phyloP scores from a whole-genome alignment of 2,797 vertebrate genomes.

The Cossypha polioptera region DNA sequence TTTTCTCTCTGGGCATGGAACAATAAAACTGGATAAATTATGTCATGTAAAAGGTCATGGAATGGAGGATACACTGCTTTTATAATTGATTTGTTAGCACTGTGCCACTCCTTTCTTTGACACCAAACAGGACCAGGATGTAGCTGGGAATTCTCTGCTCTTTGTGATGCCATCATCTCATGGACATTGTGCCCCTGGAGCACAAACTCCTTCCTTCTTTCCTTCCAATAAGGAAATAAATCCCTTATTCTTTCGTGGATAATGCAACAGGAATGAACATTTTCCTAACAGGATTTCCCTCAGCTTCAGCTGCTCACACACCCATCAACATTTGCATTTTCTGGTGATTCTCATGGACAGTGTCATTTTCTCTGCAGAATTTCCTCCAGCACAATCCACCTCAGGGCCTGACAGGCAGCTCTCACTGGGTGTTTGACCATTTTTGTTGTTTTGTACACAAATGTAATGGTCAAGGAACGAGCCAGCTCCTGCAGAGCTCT shows the following conservation, averaged over 20 bases:
- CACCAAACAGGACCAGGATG: neutral
- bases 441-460: neutral
- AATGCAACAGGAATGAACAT: neutral
- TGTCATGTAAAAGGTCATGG: neutral
- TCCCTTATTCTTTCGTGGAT: neutral
- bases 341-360: neutral
- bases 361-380: neutral
- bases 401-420: neutral
- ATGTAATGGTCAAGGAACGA: neutral
- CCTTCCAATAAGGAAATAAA: neutral
- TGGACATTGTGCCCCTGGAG: neutral
- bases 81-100: neutral
- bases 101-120: neutral
- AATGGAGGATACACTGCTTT: neutral
- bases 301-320: neutral
- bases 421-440: neutral
- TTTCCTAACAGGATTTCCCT: neutral
- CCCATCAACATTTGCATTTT: neutral
- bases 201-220: neutral
- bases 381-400: neutral
- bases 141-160: neutral
- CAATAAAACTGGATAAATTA: neutral
- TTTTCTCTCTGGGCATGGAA: neutral
- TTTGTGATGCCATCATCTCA: rapidly evolving
- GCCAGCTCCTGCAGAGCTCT: neutral